Conservation (phyloP, 2,113 vertebrate species). For the Ammodramus savannarum region DNA sequence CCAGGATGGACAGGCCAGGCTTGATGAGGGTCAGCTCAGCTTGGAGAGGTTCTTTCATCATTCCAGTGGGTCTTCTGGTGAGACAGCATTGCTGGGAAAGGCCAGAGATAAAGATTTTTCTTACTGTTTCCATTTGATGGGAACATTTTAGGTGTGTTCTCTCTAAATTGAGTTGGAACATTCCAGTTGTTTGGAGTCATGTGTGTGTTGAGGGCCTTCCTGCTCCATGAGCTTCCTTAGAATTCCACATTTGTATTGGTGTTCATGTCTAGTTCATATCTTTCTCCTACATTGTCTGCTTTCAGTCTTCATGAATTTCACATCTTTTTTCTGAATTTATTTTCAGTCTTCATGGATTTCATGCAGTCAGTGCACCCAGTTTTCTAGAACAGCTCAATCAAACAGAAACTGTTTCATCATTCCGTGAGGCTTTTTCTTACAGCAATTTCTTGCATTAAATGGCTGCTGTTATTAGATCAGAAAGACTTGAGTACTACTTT, state of each 20-base stretch:
- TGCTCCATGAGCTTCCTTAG: not conserved
- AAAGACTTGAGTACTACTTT: not conserved
- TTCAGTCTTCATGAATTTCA: not conserved
- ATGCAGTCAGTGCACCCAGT: rapidly evolving
- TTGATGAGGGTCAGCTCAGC: rapidly evolving
- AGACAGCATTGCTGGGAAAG: not conserved
- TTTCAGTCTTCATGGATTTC: not conserved
- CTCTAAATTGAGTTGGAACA: too few species aligned
- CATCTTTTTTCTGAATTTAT: not conserved
- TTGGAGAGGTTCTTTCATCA: not conserved
- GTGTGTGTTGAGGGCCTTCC: rapidly evolving
- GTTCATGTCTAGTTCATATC: not conserved
- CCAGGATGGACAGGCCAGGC: not conserved
- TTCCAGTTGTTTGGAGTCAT: rapidly evolving
- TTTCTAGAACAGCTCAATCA: not conserved
- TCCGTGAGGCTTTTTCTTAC: rapidly evolving
- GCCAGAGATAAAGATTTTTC: not conserved
- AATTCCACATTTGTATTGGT: not conserved
- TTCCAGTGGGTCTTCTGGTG: not conserved
- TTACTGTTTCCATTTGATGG: not conserved
- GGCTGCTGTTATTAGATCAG: not conserved
- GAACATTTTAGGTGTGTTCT: not conserved
- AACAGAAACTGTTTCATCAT: not conserved
- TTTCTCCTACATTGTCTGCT: not conserved
- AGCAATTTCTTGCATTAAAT: not conserved